Conservation (phyloP, 2,797 vertebrate genomes). For the Anguilla megastoma region DNA sequence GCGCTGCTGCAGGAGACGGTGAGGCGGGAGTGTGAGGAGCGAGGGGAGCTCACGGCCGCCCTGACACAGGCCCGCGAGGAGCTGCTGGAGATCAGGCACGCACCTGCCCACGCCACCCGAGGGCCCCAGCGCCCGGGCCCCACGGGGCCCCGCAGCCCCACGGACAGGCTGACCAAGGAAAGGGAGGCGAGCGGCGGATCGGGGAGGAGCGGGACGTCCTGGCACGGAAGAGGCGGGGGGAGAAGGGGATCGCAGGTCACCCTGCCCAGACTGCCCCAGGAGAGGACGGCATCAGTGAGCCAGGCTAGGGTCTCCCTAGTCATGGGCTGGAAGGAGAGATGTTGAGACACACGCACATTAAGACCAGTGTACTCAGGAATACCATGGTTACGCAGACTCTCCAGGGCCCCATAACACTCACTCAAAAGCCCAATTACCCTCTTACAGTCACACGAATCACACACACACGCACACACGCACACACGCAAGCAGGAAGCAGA, state of each 20-base stretch:
- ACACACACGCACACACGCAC: conserved; percentile 37
- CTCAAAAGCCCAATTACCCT: conserved; percentile 29
- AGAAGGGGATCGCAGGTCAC: conserved; percentile 40
- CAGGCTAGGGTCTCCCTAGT: conserved; percentile 59
- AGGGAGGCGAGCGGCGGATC: conserved; percentile 34
- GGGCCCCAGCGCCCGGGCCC: conserved; percentile 32
- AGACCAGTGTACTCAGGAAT: conserved; percentile 49
- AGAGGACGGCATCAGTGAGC: conserved; percentile 41
- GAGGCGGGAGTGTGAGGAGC: conserved; percentile 85
- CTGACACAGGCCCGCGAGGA: conserved; percentile 77
- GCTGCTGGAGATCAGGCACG: conserved; percentile 66
- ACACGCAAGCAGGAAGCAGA: conserved; percentile 51
- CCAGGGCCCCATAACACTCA: conserved; percentile 32
- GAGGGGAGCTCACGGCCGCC: conserved; percentile 83
- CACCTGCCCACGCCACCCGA: conserved; percentile 37
- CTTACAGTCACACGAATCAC: conserved; percentile 19
- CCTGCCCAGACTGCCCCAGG: conserved; percentile 57
- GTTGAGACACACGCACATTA: conserved; percentile 35
- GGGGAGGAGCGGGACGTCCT: conserved; percentile 28
- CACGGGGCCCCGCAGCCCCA: conserved; percentile 16
- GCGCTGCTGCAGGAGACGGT: conserved; percentile 85
- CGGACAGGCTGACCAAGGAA: background rate
- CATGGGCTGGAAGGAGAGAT: conserved; percentile 56
- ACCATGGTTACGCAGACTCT: conserved; percentile 38
- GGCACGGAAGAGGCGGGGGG: conserved; percentile 36